These are phyloP conservation scores for Dicyrtoma fusca DNA, from an alignment of 2,888 invertebrate species.

Conservation along the genomic window DNA sequence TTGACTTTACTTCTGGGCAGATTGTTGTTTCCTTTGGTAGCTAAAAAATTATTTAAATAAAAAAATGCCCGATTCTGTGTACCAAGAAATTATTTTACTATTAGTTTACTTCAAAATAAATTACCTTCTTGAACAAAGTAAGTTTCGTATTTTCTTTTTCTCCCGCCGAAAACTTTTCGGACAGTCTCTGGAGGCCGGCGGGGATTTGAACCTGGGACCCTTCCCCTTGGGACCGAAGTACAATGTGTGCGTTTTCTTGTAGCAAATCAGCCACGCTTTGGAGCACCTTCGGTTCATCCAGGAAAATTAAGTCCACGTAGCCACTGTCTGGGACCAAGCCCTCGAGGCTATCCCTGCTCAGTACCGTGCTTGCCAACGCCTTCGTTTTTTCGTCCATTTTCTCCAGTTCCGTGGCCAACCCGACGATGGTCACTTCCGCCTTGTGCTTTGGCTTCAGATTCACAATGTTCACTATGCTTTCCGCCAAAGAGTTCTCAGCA, in stretches of 20 bases:
- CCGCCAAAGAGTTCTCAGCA: constrained; percentile 25
- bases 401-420: constrained; percentile 7
- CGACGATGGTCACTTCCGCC: constrained; percentile 13
- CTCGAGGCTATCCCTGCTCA: constrained; percentile 24
- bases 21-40: too few relatives aligned
- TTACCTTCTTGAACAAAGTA: constrained; percentile 26
- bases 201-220: too few relatives aligned
- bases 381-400: constrained; percentile 13
- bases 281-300: constrained; percentile 21
- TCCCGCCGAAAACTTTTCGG: not conserved
- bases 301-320: constrained; percentile 9
- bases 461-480: too few relatives aligned
- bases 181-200: not conserved
- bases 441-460: too few relatives aligned
- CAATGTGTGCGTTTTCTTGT: constrained; percentile 19
- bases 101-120: too few relatives aligned
- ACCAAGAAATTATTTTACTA: too few relatives aligned
- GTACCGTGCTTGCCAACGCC: constrained; percentile 8
- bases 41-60: too few relatives aligned
- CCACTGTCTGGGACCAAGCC: constrained; percentile 15
- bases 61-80: too few relatives aligned
- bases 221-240: not conserved
- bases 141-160: not conserved
- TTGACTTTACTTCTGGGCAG: not conserved
- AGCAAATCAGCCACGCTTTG: not conserved